These are phyloP conservation scores for Teleogryllus oceanicus DNA, from an alignment of 2,888 invertebrate genomes.

Conservation along the genomic window DNA sequence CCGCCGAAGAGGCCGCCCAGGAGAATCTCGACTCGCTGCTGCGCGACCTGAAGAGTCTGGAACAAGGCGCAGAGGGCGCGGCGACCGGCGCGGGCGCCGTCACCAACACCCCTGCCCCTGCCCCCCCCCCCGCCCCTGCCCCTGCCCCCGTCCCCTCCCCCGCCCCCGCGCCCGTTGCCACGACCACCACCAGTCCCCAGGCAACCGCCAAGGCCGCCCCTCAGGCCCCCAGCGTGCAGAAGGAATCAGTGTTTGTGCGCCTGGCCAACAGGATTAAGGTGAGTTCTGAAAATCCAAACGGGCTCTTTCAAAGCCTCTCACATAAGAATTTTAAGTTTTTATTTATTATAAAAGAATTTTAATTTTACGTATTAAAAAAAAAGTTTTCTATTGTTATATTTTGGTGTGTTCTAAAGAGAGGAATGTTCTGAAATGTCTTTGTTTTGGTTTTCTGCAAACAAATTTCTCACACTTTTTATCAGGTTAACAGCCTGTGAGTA, in stretches of 20 bases:
- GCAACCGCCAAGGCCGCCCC: constrained; percentile 36
- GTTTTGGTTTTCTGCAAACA: too few species aligned
- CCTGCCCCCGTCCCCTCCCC: constrained; percentile 36
- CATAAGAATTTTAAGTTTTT: too few species aligned
- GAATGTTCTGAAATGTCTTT: too few species aligned
- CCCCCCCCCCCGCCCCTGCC: constrained; percentile 29
- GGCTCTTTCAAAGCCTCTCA: too few species aligned
- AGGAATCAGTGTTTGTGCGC: constrained; percentile 93
- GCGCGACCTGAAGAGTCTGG: constrained; percentile 47
- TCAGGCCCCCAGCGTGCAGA: constrained; percentile 53
- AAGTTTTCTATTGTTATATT: too few species aligned
- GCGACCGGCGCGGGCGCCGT: constrained; percentile 44
- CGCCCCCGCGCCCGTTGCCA: constrained; percentile 36
- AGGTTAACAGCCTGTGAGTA: too few species aligned
- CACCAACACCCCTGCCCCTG: constrained; percentile 37
- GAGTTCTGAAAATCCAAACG: too few species aligned
- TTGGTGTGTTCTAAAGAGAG: too few species aligned
- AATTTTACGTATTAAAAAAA: too few species aligned
- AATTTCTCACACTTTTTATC: too few species aligned
- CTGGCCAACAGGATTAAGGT: constrained; percentile 94
- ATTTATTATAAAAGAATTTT: too few species aligned
- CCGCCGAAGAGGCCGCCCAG: constrained; percentile 41
- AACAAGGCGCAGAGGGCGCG: constrained; percentile 42
- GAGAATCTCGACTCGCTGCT: constrained; percentile 47
- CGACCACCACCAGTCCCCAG: constrained; percentile 37